phyloP scores from a whole-genome alignment of 1,140 invertebrate genomes.

The Zelostemma sp. region DNA sequence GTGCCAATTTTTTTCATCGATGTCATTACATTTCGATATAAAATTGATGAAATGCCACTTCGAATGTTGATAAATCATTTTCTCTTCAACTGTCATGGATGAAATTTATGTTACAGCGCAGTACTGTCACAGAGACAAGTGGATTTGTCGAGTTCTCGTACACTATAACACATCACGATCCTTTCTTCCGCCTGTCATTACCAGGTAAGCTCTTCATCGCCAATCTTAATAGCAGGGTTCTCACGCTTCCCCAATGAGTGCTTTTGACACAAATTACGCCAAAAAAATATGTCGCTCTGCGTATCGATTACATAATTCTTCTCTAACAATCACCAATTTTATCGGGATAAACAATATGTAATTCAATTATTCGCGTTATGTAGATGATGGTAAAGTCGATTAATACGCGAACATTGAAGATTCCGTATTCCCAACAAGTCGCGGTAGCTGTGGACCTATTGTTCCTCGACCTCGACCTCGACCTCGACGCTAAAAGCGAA shows the following conservation, averaged over 20 bases:
- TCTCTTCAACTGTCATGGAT: too few species aligned
- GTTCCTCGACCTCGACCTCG: constrained; percentile 4
- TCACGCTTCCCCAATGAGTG: constrained; percentile 6
- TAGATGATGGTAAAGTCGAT: background rate
- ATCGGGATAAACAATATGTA: too few species aligned
- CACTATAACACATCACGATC: too few species aligned
- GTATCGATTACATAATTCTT: background rate
- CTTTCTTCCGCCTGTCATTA: constrained; percentile 15
- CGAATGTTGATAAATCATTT: too few species aligned
- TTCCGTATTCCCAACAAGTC: constrained; percentile 14
- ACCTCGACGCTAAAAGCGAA: constrained; percentile 6
- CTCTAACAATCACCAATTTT: too few species aligned
- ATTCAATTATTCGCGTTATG: background rate
- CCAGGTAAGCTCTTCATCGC: constrained; percentile 13
- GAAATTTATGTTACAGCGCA: too few species aligned
- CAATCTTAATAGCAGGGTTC: constrained; percentile 15
- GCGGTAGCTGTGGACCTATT: constrained; percentile 13
- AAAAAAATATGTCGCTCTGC: background rate
- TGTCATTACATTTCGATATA: too few species aligned
- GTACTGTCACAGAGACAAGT: too few species aligned
- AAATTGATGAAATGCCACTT: too few species aligned
- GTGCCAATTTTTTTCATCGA: too few species aligned
- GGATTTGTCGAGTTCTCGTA: constrained; percentile 13
- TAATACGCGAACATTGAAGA: constrained; percentile 1
- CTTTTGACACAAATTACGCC: constrained; percentile 7